Conservation (phyloP, 1,140 invertebrate species). For the Druon quercuslanigerum region DNA sequence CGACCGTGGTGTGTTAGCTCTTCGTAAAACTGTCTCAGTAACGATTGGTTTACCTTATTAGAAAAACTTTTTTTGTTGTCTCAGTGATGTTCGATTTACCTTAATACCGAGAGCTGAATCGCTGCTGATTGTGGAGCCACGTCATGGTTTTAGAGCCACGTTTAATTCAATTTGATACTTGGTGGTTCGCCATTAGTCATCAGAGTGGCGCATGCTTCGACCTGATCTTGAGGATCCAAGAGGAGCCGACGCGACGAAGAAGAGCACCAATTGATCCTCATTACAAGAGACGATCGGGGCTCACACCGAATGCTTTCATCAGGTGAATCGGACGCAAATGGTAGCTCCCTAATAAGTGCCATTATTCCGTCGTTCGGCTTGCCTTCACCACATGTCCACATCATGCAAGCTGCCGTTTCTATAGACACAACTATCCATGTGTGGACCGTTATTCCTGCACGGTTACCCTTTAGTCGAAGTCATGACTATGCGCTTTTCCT, state of each 20-base stretch:
- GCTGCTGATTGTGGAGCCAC: conserved; percentile 42
- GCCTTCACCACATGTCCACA: conserved; percentile 34
- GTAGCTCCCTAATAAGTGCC: conserved; percentile 55
- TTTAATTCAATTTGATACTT: conserved; percentile 51
- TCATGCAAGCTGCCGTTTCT: conserved; percentile 36
- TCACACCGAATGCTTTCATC: conserved; percentile 8
- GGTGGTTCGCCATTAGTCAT: conserved; percentile 49
- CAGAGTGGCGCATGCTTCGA: conserved; percentile 39
- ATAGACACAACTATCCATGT: background rate
- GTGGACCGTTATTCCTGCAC: background rate
- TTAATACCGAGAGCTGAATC: background rate
- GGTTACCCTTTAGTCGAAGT: conserved; percentile 5
- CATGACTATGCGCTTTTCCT: conserved; percentile 20
- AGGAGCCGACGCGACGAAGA: conserved; percentile 41
- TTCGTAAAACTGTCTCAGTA: too few species aligned
- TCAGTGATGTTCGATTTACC: too few species aligned
- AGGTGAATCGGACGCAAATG: conserved; percentile 53
- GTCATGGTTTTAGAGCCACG: conserved; percentile 45
- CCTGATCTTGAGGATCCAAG: conserved; percentile 41
- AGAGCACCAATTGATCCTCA: conserved; percentile 49
- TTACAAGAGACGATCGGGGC: conserved; percentile 41
- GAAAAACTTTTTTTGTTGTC: too few species aligned
- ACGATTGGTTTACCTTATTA: too few species aligned
- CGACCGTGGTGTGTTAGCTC: too few species aligned
- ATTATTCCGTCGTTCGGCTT: conserved; percentile 50